Evolutionary conservation across 2,888 invertebrate genomes (phyloP).

Genomic region (Operophtera brumata): DNA sequence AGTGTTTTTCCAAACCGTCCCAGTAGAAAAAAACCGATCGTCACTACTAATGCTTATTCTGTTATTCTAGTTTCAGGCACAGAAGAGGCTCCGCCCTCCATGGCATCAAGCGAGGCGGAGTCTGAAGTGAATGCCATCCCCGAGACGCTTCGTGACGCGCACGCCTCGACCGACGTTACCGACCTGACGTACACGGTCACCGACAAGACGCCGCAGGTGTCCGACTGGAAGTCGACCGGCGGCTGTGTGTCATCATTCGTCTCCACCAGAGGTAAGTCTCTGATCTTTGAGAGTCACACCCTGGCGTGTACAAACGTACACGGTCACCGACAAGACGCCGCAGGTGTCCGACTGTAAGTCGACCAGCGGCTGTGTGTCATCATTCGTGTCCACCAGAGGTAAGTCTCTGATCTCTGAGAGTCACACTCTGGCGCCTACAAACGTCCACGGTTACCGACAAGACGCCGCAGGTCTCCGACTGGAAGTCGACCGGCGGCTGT

Average conservation of each 20-base stretch:
- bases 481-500: slow-evolving; percentile 43
- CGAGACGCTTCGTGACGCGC: slow-evolving; percentile 47
- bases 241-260: slow-evolving; percentile 54
- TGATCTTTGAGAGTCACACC: not conserved
- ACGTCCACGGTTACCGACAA: not conserved
- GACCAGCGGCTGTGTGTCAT: slow-evolving; percentile 49
- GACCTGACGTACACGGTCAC: slow-evolving; percentile 38
- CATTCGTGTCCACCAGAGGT: slow-evolving; percentile 67
- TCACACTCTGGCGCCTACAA: not conserved
- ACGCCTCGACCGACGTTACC: slow-evolving; percentile 44
- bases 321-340: not conserved
- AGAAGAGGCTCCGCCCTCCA: slow-evolving; percentile 74
- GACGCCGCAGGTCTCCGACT: not conserved
- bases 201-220: slow-evolving; percentile 47
- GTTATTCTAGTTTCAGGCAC: slow-evolving; percentile 40
- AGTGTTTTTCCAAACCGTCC: too few species aligned
- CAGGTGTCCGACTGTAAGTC: slow-evolving; percentile 21
- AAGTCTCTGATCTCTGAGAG: not conserved
- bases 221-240: slow-evolving; percentile 56
- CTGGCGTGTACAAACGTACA: not conserved
- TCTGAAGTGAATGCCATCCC: slow-evolving; percentile 68
- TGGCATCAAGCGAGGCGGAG: slow-evolving; percentile 75
- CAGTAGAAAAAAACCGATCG: not conserved
- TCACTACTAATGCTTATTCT: not conserved
- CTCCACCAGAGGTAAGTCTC: slow-evolving; percentile 59